Conservation (phyloP, 2,113 vertebrate genomes). For the Callipepla squamata region DNA sequence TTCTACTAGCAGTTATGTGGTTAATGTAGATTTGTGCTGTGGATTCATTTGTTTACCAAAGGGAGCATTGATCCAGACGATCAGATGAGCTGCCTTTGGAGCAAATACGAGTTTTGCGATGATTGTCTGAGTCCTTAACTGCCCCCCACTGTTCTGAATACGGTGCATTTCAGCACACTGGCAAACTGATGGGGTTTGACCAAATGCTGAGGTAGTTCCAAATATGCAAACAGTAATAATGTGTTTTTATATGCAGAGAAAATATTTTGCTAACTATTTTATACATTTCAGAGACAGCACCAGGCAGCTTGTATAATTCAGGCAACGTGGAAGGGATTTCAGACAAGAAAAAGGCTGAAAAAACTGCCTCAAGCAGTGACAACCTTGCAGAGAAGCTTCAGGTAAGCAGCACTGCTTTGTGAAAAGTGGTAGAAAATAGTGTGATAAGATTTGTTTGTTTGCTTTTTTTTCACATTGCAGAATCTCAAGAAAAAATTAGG, state of each 20-base stretch:
- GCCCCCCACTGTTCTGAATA: background rate
- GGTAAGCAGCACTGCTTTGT: conserved; percentile 74
- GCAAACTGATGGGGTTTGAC: background rate
- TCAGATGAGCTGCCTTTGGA: conserved; percentile 5
- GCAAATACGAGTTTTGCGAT: background rate
- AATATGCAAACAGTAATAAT: background rate
- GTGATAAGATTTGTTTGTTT: background rate
- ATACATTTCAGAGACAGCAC: conserved; percentile 80
- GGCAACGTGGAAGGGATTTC: conserved; percentile 88
- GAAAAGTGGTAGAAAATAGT: background rate
- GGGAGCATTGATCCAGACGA: background rate
- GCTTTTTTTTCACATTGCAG: background rate
- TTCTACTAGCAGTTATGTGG: background rate
- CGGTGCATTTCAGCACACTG: background rate
- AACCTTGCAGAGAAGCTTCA: conserved; percentile 90
- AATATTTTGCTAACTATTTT: conserved; percentile 5
- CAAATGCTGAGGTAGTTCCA: background rate
- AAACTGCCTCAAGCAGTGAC: conserved; percentile 85
- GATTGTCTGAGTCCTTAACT: background rate
- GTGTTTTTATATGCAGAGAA: background rate
- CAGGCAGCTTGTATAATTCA: conserved; percentile 89
- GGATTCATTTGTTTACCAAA: background rate
- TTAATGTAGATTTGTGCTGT: background rate
- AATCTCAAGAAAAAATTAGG: background rate
- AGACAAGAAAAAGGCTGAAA: conserved; percentile 86